Evolutionary conservation across 2,113 vertebrate genomes (phyloP).

Genomic region (Sterna hirundo): DNA sequence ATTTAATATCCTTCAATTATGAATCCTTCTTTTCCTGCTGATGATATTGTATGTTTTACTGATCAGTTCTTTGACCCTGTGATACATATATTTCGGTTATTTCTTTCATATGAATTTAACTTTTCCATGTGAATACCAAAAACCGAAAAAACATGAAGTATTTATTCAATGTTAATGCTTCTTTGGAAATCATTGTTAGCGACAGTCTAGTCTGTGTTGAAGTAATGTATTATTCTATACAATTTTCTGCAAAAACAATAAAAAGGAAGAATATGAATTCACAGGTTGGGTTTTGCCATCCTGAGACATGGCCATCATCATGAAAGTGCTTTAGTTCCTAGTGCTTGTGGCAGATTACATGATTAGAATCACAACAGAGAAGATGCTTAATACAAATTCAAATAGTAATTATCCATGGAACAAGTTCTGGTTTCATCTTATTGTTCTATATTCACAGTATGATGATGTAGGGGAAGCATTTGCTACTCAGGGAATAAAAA

Average conservation of each 20-base stretch:
- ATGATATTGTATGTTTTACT: not conserved
- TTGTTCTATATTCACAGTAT: not conserved
- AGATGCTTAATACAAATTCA: not conserved
- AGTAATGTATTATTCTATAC: not conserved
- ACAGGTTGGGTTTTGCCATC: not conserved
- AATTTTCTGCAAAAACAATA: not conserved
- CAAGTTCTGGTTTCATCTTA: not conserved
- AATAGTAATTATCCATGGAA: not conserved
- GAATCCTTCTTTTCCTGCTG: not conserved
- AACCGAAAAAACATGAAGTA: not conserved
- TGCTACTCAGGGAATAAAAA: not conserved
- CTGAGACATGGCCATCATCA: not conserved
- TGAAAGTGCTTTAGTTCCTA: not conserved
- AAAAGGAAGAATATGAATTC: not conserved
- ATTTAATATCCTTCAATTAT: not conserved
- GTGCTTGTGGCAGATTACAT: not conserved
- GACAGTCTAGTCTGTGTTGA: not conserved
- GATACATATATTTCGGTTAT: not conserved
- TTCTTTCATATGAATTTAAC: not conserved
- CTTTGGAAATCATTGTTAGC: not conserved
- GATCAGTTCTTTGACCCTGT: not conserved
- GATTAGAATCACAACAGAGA: not conserved
- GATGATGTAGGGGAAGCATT: not conserved
- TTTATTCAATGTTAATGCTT: not conserved
- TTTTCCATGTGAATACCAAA: not conserved